Base-by-base conservation (phyloP, 2,888 invertebrate genomes). In the Eupithecia subumbrata region DNA sequence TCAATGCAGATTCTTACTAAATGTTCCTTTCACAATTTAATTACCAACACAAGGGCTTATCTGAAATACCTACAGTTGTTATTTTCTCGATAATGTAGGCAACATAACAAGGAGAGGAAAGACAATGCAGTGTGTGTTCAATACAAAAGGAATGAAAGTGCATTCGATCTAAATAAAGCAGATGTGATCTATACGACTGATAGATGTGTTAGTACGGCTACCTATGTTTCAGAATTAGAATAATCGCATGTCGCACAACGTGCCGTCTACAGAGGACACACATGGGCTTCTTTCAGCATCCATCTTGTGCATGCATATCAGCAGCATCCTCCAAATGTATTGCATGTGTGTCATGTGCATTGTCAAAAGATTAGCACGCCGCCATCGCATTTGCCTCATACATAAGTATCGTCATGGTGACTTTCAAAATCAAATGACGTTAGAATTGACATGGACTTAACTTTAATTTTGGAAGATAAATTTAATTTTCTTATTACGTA, bases 201-300 rank as follows among this genome's bases (percentile, higher is more conserved):
- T 77, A 80, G 11, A 68, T 30, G 16, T 34, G 37, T 67, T 37
- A 37, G 37, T 40, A n/a, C 73, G 16, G 11, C 83, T 86, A 85
- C 84, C 86, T 87, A 88, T 87, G 89, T 85, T 86, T 86, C 86
- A 87, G 86, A 92, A 88, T 90, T 92, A 91, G 91, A 91, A 89
- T 89, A 87, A 87, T 88, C 84, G 87, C 83, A 88, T 87, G 87
- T 89, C 87, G 85, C 85, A 82, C 79, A 84, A 86, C 83, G 84
- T 84, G 82, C 84, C 83, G 85, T 79, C 85, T 79, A 81, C 76
- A 74, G 81, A 79, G 82, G 85, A 86, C 85, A 86, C 91, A 91
- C 89, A 90, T 90, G 91, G 85, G 81, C 81, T 85, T 86, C 81
- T 81, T 84, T 85, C 83, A 85, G 87, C 89, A 84, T 89, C 92